A percentile compares a stretch with the other conserved stretches of the same genome.
Evolutionary conservation across 2,888 invertebrate species (phyloP).

Genomic region (Anarsia innoxiella): DNA sequence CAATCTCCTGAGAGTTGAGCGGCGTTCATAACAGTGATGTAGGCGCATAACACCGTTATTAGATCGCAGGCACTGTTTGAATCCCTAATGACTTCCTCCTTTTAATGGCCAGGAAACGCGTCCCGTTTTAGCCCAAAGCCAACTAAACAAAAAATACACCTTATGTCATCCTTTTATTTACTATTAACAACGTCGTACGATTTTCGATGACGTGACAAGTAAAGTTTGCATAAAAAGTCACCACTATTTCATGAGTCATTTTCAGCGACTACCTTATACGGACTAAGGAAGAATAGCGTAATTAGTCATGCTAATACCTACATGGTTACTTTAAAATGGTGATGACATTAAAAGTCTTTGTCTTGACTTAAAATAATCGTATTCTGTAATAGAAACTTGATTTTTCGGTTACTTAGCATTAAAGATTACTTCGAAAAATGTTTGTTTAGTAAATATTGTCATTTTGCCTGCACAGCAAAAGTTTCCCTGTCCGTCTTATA

Average conservation of each 20-base stretch:
- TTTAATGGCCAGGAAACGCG: slow-evolving; percentile 52
- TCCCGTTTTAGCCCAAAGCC: slow-evolving; percentile 35
- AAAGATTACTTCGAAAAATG: no score
- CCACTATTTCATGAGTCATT: slow-evolving; percentile 5
- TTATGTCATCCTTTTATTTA: slow-evolving; percentile 10
- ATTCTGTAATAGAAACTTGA: no score
- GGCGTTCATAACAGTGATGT: slow-evolving; percentile 50
- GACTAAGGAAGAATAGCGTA: background rate
- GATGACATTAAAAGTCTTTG: no score
- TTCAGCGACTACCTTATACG: background rate
- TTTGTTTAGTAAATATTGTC: no score
- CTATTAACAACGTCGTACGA: background rate
- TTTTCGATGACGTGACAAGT: background rate
- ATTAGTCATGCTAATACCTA: background rate
- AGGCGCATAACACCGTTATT: slow-evolving; percentile 52
- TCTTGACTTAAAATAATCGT: no score
- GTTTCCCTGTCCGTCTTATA: slow-evolving; percentile 28
- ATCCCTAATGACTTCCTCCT: slow-evolving; percentile 60
- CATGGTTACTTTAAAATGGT: background rate
- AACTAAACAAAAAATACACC: slow-evolving; percentile 16
- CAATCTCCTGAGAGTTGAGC: slow-evolving; percentile 44
- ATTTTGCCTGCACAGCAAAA: no score
- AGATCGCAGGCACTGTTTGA: slow-evolving; percentile 49
- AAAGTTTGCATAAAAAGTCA: slow-evolving; percentile 6
- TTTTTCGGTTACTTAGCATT: no score